Percentiles rank a stretch among this genome's conserved stretches.
Conservation (phyloP, 2,888 invertebrate species). For the Syrphus vitripennis region DNA sequence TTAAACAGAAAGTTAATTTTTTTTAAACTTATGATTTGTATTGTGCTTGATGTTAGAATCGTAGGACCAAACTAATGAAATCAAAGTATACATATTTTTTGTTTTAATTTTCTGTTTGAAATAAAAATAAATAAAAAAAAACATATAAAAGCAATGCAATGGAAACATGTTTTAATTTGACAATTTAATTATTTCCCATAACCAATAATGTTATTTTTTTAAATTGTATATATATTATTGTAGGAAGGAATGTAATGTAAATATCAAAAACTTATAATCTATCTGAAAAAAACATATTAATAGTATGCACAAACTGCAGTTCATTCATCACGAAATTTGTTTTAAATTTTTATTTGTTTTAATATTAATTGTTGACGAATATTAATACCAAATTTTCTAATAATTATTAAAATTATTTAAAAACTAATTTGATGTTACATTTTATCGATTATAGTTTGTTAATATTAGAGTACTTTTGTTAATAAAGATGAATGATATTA, state of each 20-base stretch:
- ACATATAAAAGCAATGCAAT: conserved; percentile 61
- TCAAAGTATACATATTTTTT: background rate
- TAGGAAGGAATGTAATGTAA: background rate
- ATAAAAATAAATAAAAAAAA: background rate
- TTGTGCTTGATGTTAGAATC: conserved; percentile 66
- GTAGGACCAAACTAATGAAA: conserved; percentile 33
- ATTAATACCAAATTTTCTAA: background rate
- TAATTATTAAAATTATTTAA: conserved; percentile 9
- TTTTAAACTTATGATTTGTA: conserved; percentile 32
- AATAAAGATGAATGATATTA: conserved; percentile 63
- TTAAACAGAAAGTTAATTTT: conserved; percentile 14
- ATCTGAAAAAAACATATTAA: background rate
- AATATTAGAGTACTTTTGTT: conserved; percentile 38
- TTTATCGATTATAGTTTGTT: conserved; percentile 15
- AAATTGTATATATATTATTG: background rate
- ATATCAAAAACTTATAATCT: background rate
- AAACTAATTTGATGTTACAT: conserved; percentile 20
- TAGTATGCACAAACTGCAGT: background rate
- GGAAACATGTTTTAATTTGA: conserved; percentile 32
- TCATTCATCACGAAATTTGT: background rate
- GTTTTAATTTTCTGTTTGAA: background rate
- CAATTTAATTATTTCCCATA: conserved; percentile 44
- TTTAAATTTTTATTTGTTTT: background rate
- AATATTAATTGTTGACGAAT: background rate
- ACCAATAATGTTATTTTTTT: conserved; percentile 41